phyloP scores from a whole-genome alignment of 2,113 vertebrate species.

The Acanthisitta chloris region DNA sequence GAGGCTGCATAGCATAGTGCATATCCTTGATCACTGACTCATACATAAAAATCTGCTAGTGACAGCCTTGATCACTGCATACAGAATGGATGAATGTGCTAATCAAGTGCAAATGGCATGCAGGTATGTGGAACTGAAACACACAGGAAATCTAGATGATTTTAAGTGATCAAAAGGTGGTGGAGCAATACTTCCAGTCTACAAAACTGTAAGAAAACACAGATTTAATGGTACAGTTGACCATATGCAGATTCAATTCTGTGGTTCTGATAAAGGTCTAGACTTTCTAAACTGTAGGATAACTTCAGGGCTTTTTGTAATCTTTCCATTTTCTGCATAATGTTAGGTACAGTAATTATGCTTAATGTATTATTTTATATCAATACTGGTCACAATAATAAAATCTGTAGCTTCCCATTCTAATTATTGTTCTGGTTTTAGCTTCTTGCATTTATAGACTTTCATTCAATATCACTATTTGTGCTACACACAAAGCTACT shows the following conservation, averaged over 20 bases:
- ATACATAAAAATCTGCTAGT: neutral
- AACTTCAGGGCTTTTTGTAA: neutral
- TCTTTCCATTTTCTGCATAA: neutral
- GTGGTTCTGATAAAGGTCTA: neutral
- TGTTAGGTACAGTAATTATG: neutral
- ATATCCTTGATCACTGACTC: neutral
- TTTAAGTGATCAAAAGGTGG: neutral
- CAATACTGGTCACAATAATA: neutral
- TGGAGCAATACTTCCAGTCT: neutral
- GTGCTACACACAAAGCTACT: neutral
- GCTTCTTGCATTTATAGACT: neutral
- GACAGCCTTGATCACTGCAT: neutral
- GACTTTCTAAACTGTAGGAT: neutral
- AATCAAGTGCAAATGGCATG: neutral
- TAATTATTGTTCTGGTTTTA: neutral
- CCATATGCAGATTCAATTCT: neutral
- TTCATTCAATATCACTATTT: neutral
- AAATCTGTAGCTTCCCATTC: neutral
- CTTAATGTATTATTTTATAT: neutral
- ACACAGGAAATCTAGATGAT: neutral
- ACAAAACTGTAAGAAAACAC: neutral
- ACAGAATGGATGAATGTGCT: neutral
- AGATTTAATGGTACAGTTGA: neutral
- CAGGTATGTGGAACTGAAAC: neutral
- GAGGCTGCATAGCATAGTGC: neutral